A percentile compares a stretch with the other conserved stretches of the same genome.
phyloP scores from a whole-genome alignment of 2,113 vertebrate species.

The Leucopternis melanops region DNA sequence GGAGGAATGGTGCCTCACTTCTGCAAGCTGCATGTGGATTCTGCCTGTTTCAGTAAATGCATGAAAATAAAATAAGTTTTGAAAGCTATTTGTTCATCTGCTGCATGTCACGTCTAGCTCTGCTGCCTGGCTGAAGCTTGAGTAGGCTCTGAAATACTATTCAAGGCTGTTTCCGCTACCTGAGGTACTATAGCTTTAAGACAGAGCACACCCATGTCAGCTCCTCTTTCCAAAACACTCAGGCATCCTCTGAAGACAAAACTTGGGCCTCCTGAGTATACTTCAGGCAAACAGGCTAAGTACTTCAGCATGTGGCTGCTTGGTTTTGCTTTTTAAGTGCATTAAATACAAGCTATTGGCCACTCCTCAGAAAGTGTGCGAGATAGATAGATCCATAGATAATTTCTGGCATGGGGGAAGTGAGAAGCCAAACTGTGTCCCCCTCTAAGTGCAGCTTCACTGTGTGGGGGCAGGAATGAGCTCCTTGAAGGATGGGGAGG shows the following conservation, averaged over 20 bases:
- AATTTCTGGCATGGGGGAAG: not conserved
- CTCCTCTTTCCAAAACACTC: not conserved
- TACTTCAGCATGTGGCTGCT: not conserved
- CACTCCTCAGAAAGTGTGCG: not conserved
- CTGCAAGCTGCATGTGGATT: not conserved
- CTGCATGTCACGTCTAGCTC: not conserved
- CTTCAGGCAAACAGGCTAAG: not conserved
- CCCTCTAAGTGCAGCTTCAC: too few species aligned
- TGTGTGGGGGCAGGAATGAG: not conserved
- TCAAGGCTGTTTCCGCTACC: not conserved
- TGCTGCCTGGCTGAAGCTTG: not conserved
- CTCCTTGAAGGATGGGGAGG: not conserved
- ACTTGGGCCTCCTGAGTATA: not conserved
- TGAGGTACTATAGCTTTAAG: not conserved
- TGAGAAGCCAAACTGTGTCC: not conserved
- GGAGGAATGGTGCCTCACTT: not conserved
- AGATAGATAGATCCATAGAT: too few species aligned
- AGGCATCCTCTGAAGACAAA: not conserved
- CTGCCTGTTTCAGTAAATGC: not conserved
- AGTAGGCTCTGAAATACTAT: not conserved
- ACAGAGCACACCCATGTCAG: not conserved
- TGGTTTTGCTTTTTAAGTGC: not conserved
- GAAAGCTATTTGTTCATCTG: not conserved
- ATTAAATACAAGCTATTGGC: too few species aligned
- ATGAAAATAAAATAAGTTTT: not conserved